Conservation (phyloP, 2,113 vertebrate genomes). For the Trematocara zebra region DNA sequence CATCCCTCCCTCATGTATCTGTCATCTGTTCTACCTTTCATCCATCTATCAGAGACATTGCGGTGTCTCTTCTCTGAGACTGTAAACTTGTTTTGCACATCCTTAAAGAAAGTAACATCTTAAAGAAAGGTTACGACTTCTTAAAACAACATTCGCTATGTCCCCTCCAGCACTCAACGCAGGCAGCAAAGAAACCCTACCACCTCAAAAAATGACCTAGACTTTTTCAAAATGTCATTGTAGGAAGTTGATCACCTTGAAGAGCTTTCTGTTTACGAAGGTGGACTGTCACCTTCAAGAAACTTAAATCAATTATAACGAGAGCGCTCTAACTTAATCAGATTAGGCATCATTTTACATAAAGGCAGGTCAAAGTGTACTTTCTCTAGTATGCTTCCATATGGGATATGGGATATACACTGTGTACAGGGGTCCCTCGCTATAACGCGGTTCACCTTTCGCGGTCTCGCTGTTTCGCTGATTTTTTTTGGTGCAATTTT, state of each 20-base stretch:
- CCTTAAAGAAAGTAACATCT: not conserved
- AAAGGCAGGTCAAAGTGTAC: not conserved
- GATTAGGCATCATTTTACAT: not conserved
- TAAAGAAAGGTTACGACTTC: not conserved
- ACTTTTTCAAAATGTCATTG: not conserved
- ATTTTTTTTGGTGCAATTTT: not conserved
- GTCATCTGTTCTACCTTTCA: not conserved
- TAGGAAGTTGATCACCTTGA: not conserved
- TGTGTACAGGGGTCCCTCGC: not conserved
- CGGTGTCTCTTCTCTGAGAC: not conserved
- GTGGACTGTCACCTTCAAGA: not conserved
- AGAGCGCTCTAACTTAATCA: not conserved
- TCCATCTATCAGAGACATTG: not conserved
- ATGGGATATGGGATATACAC: not conserved
- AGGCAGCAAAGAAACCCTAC: not conserved
- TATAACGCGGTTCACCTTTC: fast-evolving
- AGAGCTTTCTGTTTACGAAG: not conserved
- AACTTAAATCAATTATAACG: not conserved
- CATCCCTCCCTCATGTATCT: not conserved
- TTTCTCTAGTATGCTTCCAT: not conserved
- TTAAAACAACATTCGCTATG: not conserved
- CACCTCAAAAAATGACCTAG: not conserved
- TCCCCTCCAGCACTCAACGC: not conserved
- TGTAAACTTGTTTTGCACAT: not conserved
- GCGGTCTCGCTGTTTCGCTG: not conserved